Base-by-base conservation (phyloP, 2,888 invertebrate species). In the Morinoia aosen region DNA sequence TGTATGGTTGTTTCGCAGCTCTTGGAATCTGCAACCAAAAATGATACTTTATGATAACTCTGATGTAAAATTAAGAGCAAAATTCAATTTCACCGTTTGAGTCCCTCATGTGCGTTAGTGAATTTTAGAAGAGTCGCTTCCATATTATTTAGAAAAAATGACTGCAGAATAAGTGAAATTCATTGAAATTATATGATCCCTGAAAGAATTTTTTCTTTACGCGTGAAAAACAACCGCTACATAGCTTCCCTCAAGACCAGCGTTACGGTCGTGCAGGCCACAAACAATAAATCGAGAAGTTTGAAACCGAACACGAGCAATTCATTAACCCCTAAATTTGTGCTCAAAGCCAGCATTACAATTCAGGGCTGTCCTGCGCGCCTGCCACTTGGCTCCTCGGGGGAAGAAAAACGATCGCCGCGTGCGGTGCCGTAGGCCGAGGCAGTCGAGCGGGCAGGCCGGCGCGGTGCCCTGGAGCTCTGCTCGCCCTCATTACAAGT, bases 401-500 rank as follows among this genome's bases (percentile, higher is more conserved):
- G 76, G 25, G 33, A 76, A 76, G 76, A 76, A 33, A 76, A 76
- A 76, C 76, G 76, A 76, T 76, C 25, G 76, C 25, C 76, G 76
- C 61, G 12, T 61, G 61, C 19, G 76, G 2, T 33, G 76, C 33
- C 14, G 25, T 33, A 3, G 76, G 16, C 25, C 10, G 10, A 76
- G 76, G 76, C 33, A 33, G 90, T 19, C 12, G 19, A 90, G 90
- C 12, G 90, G 39, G 90, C 90, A 40, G 16, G 48, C 90, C 14
- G 88, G 10, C 2, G 12, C 88, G 33, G n/a, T 39, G 48, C 48
- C 90, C 33, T 16, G 40, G 8, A 8, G 48, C 40, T 39, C 14
- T 16, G 90, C 40, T 19, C 57, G 57, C 93, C n/a, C 93, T 93
- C 93, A 93, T 93, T 93, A 93, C 93, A 57, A 57, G 57, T 93